phyloP scores from a whole-genome alignment of 2,113 vertebrate species.

The Panurus biarmicus region DNA sequence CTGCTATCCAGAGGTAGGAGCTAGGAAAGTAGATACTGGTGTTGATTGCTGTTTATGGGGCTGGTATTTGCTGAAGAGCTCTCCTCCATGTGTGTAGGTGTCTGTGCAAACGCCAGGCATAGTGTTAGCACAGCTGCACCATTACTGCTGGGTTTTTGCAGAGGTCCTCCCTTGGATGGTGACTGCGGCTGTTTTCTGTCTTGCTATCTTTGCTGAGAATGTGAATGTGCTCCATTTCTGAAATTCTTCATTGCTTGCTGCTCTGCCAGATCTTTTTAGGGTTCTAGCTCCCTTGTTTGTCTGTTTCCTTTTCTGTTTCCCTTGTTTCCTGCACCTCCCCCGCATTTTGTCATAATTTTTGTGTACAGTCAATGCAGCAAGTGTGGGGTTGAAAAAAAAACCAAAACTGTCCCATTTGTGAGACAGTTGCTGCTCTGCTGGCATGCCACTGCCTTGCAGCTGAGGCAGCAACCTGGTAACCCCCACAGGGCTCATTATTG shows the following conservation, averaged over 20 bases:
- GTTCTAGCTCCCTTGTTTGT: background rate
- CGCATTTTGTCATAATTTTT: background rate
- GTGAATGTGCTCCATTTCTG: conserved; percentile 1
- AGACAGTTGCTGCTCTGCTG: background rate
- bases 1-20: background rate
- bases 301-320: background rate
- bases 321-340: background rate
- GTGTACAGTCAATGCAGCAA: background rate
- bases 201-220: conserved; percentile 29
- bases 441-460: background rate
- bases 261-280: background rate
- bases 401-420: background rate
- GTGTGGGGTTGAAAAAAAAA: background rate
- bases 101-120: background rate
- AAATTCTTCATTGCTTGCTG: background rate
- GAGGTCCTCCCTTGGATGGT: background rate
- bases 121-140: conserved; percentile 22
- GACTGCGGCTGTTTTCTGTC: background rate
- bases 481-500: background rate
- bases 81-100: background rate
- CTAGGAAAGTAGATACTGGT: background rate
- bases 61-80: background rate
- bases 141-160: background rate
- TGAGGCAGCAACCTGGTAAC: background rate
- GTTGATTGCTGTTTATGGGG: background rate